A percentile compares a stretch with the other conserved stretches of the same genome.
Conservation (phyloP, 2,888 invertebrate species). For the Julus scandinavius region DNA sequence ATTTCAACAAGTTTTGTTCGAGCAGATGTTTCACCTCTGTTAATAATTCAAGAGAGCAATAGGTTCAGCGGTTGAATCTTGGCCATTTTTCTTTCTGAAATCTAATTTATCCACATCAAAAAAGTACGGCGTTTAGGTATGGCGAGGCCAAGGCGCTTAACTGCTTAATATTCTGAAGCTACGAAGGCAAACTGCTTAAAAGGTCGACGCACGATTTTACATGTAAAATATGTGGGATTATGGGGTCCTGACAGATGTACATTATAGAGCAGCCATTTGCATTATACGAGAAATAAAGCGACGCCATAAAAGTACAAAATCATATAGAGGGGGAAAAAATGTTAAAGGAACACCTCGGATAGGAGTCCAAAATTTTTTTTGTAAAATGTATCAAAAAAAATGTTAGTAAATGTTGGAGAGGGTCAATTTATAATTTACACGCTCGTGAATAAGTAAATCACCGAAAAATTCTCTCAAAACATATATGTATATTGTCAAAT, state of each 20-base stretch:
- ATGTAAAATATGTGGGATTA: slow-evolving; percentile 1
- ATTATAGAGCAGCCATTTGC: slow-evolving; percentile 24
- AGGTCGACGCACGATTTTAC: slow-evolving; percentile 25
- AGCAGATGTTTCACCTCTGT: neutral
- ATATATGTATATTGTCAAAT: too few species aligned
- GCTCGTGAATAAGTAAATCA: too few species aligned
- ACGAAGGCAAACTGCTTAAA: neutral
- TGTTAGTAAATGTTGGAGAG: too few species aligned
- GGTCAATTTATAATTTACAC: too few species aligned
- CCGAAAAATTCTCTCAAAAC: too few species aligned
- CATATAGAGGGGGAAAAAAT: neutral
- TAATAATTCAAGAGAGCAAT: neutral
- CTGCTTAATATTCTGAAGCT: neutral
- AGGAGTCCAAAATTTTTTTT: too few species aligned
- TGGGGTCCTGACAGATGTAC: slow-evolving; percentile 11
- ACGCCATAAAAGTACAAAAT: neutral
- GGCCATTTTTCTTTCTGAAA: neutral
- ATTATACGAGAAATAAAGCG: neutral
- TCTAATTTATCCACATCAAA: neutral
- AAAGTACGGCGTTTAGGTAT: neutral
- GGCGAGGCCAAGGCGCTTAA: neutral
- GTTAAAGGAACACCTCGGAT: too few species aligned
- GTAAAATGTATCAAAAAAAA: too few species aligned
- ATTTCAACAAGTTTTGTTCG: too few species aligned
- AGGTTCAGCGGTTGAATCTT: neutral